Percentiles rank a stretch among this genome's conserved stretches.
phyloP scores from a whole-genome alignment of 2,113 vertebrate species.

The Galbula dea region DNA sequence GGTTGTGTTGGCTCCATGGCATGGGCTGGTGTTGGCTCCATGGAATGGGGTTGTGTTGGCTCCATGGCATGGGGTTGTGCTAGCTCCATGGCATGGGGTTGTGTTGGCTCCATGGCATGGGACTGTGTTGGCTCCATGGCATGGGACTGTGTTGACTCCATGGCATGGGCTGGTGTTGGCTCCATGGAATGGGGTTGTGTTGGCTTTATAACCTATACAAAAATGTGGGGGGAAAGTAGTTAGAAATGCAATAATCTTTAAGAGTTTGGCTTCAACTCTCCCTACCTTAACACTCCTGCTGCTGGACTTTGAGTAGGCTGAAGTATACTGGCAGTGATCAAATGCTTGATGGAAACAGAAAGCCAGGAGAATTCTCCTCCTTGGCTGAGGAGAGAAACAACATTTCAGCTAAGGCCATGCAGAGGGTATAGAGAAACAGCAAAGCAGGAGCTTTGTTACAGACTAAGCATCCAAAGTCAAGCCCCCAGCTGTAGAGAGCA shows the following conservation, averaged over 20 bases:
- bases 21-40: too few species aligned
- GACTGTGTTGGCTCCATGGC: too few species aligned
- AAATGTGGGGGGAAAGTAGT: too few species aligned
- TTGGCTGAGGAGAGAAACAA: not conserved
- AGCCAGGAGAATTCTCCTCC: not conserved
- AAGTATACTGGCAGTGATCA: not conserved
- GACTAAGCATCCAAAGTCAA: not conserved
- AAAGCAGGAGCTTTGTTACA: not conserved
- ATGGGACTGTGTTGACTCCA: too few species aligned
- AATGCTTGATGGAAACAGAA: not conserved
- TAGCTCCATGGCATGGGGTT: too few species aligned
- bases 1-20: too few species aligned
- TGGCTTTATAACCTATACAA: too few species aligned
- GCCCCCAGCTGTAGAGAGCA: not conserved
- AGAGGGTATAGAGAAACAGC: not conserved
- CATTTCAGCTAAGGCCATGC: not conserved
- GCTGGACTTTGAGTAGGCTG: not conserved
- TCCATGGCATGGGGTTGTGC: too few species aligned
- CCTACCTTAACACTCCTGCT: not conserved
- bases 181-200: too few species aligned
- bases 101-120: too few species aligned
- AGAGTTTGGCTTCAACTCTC: not conserved
- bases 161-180: too few species aligned
- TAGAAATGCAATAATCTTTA: not conserved
- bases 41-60: too few species aligned